Evolutionary conservation across 1,140 invertebrate species (phyloP).

Genomic region (Trachymyrmex septentrionalis): DNA sequence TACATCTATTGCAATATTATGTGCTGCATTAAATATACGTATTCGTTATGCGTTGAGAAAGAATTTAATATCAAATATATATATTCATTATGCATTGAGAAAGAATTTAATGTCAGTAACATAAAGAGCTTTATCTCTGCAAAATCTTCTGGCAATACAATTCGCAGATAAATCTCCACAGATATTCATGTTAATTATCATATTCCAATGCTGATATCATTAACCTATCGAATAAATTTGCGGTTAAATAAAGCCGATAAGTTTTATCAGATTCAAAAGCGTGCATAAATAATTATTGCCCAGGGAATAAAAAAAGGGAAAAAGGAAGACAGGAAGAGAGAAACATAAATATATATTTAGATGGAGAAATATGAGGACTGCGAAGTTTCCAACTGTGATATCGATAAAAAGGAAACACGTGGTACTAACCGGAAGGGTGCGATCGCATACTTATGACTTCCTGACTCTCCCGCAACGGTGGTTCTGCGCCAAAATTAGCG

Average conservation of each 20-base stretch:
- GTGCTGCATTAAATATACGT: neutral
- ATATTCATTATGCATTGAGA: neutral
- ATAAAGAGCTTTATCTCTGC: neutral
- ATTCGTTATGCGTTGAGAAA: neutral
- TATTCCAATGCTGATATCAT: conserved; percentile 20
- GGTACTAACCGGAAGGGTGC: conserved; percentile 69
- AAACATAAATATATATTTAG: conserved; percentile 18
- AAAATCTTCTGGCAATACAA: neutral
- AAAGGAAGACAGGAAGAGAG: conserved; percentile 2
- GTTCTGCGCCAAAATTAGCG: conserved; percentile 74
- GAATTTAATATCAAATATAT: neutral
- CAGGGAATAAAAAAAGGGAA: neutral
- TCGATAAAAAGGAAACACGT: conserved; percentile 70
- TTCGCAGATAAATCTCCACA: neutral
- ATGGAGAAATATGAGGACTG: conserved; percentile 26
- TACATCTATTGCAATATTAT: neutral
- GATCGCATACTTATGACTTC: conserved; percentile 72
- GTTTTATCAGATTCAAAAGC: conserved; percentile 41
- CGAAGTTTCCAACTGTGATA: conserved; percentile 40
- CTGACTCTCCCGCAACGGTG: conserved; percentile 63
- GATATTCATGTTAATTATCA: conserved; percentile 38
- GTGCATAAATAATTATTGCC: conserved; percentile 45
- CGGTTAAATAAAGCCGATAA: conserved; percentile 32
- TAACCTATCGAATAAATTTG: conserved; percentile 19
- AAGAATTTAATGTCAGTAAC: neutral